Percentiles rank a stretch among this genome's conserved stretches.
Conservation (phyloP, 2,888 invertebrate genomes). For the Tetranychus piercei region DNA sequence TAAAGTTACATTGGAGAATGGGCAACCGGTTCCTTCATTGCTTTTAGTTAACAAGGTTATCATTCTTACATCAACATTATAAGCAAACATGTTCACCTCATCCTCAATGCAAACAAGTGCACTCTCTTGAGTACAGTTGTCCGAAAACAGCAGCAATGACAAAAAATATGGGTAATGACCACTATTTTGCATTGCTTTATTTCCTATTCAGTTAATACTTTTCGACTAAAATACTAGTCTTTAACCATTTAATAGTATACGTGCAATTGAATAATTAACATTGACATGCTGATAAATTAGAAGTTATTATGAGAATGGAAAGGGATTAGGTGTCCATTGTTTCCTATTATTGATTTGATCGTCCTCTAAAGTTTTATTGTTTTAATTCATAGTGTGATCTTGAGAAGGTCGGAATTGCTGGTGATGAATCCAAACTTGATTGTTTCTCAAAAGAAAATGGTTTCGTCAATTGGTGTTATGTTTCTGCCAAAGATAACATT, state of each 20-base stretch:
- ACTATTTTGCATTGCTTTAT: too few relatives aligned
- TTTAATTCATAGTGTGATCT: neutral
- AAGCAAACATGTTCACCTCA: neutral
- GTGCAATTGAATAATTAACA: too few relatives aligned
- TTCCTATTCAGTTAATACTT: too few relatives aligned
- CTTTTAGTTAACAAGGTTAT: conserved; percentile 68
- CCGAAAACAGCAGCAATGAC: too few relatives aligned
- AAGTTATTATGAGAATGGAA: too few relatives aligned
- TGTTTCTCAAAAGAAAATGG: conserved; percentile 73
- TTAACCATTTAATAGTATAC: too few relatives aligned
- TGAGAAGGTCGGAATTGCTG: neutral
- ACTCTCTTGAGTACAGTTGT: too few relatives aligned
- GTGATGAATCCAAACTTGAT: conserved; percentile 54
- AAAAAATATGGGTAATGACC: too few relatives aligned
- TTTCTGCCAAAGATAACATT: conserved; percentile 85
- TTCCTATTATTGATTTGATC: neutral
- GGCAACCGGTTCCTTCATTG: conserved; percentile 81
- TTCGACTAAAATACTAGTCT: too few relatives aligned
- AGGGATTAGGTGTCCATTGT: neutral
- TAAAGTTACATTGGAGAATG: conserved; percentile 84
- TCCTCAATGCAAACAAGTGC: too few relatives aligned
- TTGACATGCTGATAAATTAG: too few relatives aligned
- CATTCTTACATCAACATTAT: neutral
- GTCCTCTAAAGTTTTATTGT: neutral
- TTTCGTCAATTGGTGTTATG: conserved; percentile 86